Conservation (phyloP, 2,113 vertebrate genomes). For the Daubentonia madagascariensis region DNA sequence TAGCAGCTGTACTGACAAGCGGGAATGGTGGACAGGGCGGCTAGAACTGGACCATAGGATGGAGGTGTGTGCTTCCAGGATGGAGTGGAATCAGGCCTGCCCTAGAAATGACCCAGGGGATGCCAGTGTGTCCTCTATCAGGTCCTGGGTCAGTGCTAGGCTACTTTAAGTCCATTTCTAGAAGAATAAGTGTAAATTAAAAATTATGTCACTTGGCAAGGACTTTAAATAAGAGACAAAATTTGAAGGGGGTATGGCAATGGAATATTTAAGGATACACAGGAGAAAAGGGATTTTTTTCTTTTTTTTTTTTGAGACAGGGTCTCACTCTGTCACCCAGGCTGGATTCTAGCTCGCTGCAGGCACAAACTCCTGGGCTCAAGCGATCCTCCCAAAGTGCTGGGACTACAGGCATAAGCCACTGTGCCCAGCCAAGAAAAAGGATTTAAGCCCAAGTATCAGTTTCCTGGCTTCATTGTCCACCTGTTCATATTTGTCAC, state of each 20-base stretch:
- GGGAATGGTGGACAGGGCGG: constrained; percentile 92
- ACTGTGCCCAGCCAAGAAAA: background rate
- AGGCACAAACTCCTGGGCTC: too few species aligned
- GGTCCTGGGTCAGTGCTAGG: background rate
- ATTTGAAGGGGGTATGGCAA: background rate
- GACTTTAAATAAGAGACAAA: background rate
- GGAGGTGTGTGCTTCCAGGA: constrained; percentile 82
- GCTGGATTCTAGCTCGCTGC: too few species aligned
- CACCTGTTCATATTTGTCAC: background rate
- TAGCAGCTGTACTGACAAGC: constrained; percentile 87
- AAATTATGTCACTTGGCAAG: background rate
- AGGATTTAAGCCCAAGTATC: background rate
- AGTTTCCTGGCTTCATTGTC: background rate
- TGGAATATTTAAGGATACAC: background rate
- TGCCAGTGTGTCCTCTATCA: background rate
- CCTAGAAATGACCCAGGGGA: background rate
- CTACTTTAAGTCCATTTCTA: background rate
- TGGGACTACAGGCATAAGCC: too few species aligned
- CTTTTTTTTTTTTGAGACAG: too few species aligned
- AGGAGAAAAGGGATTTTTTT: background rate
- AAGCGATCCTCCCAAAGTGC: too few species aligned
- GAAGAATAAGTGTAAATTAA: background rate
- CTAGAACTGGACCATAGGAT: constrained; percentile 87
- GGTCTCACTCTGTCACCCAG: too few species aligned
- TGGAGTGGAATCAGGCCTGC: background rate